These are phyloP conservation scores for Stigmatopora argus DNA, from an alignment of 2,113 vertebrate genomes.

Conservation along the genomic window DNA sequence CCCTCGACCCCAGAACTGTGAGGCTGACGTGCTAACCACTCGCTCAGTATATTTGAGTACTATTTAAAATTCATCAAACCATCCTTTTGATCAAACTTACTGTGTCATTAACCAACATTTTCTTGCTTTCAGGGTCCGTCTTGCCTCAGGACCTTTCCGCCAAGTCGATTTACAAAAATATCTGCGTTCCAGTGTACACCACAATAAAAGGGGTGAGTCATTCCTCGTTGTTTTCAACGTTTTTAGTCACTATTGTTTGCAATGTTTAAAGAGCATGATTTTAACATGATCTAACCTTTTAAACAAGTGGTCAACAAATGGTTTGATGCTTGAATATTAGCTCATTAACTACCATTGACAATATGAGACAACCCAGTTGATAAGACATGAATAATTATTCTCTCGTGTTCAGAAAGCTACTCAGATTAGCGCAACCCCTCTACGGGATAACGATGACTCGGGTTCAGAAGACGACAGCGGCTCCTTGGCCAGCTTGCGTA, in stretches of 20 bases:
- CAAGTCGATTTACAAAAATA: slow-evolving; percentile 80
- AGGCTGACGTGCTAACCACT: too few species aligned
- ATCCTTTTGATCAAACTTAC: neutral
- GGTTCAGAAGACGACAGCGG: slow-evolving; percentile 85
- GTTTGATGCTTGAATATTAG: too few species aligned
- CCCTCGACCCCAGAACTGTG: too few species aligned
- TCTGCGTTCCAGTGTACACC: slow-evolving; percentile 82
- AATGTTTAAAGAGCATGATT: too few species aligned
- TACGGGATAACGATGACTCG: slow-evolving; percentile 78
- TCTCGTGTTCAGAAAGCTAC: slow-evolving; percentile 75
- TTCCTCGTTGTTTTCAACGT: neutral
- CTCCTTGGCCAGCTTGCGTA: slow-evolving; percentile 78
- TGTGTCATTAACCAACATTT: neutral
- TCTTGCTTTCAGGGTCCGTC: slow-evolving; percentile 62
- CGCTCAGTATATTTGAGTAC: neutral
- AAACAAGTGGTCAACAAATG: too few species aligned
- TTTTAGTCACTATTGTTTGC: neutral
- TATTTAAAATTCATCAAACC: neutral
- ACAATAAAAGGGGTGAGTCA: slow-evolving; percentile 82
- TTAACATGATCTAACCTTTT: too few species aligned
- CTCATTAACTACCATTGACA: too few species aligned
- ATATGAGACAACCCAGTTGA: too few species aligned
- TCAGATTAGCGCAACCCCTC: slow-evolving; percentile 83
- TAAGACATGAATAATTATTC: neutral
- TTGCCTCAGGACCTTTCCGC: slow-evolving; percentile 64